phyloP scores from a whole-genome alignment of 2,888 invertebrate genomes.

The Tineola bisselliella region DNA sequence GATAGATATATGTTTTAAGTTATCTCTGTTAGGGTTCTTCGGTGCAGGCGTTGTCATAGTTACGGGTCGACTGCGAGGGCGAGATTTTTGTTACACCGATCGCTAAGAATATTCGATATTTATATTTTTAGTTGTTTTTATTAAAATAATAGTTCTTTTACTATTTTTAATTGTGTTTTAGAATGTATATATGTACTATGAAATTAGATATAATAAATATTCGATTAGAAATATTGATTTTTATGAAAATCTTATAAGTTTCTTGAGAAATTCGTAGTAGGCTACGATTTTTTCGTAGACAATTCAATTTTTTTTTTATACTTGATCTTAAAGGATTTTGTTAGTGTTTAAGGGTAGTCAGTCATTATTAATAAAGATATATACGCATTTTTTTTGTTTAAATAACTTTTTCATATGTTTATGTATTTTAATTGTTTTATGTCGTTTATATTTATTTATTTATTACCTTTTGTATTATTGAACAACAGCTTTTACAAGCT shows the following conservation, averaged over 20 bases:
- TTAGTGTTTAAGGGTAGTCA: no score
- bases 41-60: slow-evolving; percentile 46
- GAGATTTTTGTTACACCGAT: slow-evolving; percentile 52
- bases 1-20: slow-evolving; percentile 21
- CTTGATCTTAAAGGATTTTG: no score
- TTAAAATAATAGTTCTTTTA: not conserved
- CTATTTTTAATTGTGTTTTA: not conserved
- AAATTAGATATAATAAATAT: no score
- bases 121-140: slow-evolving; percentile 28
- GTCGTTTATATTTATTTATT: no score
- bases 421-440: no score
- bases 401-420: no score
- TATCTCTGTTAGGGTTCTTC: slow-evolving; percentile 26
- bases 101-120: slow-evolving; percentile 50
- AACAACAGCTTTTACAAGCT: no score
- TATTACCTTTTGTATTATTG: no score
- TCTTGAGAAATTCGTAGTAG: not conserved
- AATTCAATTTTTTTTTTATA: not conserved
- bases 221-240: not conserved
- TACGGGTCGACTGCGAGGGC: slow-evolving; percentile 43
- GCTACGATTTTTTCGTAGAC: not conserved
- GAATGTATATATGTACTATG: not conserved
- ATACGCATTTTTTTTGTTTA: no score
- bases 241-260: not conserved
- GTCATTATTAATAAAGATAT: no score